phyloP scores from a whole-genome alignment of 2,888 invertebrate genomes.

The Acheta domesticus region DNA sequence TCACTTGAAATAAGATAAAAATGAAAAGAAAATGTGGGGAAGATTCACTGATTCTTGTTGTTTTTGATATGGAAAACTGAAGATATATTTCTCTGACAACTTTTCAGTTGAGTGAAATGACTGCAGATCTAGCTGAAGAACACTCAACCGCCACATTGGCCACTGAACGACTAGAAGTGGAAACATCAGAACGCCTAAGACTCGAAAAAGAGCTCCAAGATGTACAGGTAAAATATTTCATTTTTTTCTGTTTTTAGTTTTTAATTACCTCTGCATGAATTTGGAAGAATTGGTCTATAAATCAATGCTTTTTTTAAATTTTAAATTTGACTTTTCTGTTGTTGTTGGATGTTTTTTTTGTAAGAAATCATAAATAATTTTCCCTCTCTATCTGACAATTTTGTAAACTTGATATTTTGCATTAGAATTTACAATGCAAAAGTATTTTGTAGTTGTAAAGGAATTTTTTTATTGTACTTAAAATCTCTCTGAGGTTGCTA shows the following conservation, averaged over 20 bases:
- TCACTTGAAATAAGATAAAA: too few species aligned
- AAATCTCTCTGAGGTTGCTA: too few species aligned
- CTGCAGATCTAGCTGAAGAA: slow-evolving; percentile 88
- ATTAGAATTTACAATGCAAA: too few species aligned
- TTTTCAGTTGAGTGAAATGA: slow-evolving; percentile 81
- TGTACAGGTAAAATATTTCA: slow-evolving; percentile 53
- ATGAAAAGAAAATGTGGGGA: too few species aligned
- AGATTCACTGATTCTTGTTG: too few species aligned
- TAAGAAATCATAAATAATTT: too few species aligned
- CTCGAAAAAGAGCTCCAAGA: slow-evolving; percentile 86
- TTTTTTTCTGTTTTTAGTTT: neutral
- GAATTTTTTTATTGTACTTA: too few species aligned
- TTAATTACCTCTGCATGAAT: neutral
- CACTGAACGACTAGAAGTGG: slow-evolving; percentile 85
- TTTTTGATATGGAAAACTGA: neutral
- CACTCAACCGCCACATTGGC: slow-evolving; percentile 85
- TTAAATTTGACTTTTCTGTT: slow-evolving; percentile 29
- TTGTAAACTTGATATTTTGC: too few species aligned
- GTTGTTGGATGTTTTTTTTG: too few species aligned
- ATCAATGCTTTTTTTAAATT: slow-evolving; percentile 4
- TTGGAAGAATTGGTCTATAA: neutral
- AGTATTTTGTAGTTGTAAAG: too few species aligned
- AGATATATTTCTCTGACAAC: neutral
- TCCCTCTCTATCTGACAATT: too few species aligned
- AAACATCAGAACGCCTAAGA: slow-evolving; percentile 79